Base-by-base conservation (phyloP, 2,797 vertebrate species). In the Sebastes matsubarae region DNA sequence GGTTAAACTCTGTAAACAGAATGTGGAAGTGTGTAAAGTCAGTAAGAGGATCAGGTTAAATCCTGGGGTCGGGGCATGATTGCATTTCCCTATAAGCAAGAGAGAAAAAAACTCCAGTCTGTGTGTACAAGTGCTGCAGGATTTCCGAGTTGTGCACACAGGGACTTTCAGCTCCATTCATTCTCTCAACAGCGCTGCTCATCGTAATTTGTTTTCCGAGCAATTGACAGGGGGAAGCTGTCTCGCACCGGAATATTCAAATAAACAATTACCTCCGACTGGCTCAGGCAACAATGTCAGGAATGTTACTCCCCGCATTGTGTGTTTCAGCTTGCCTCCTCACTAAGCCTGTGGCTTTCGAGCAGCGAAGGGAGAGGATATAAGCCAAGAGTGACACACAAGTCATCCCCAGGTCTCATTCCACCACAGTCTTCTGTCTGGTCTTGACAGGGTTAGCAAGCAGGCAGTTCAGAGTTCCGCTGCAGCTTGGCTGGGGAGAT, bases 261-360 rank as follows among this genome's bases (percentile, higher is more conserved):
- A 94, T 88, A 93, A 96, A 94, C 92, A 95, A 93, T 94, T 95
- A 94, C 74, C 82, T 83, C 71, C 78, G 86, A 92, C 88, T 81
- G 73, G 68, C 76, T 83, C 72, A 25, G 72, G 86, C 75, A 92
- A 90, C 85, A 83, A 92, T 88, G 88, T 75, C 68, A 88, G 88
- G 91, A 94, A 94, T 95, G 90, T 82, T 81, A 73, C 90, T 85
- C 25, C 63, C 32, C 3, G 1, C 72, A 27, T 20, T 68, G 50
- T 87, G 73, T 91, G 90, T 93, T 84, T 75, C 73, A 84, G 87
- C 91, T 82, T 87, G 87, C 54, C 85, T 87, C 75, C 70, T 68
- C 54, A 16, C 77, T 80, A 75, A 90, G 84, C 77, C 89, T 29
- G 72, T 80, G 85, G 85, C 82, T 89, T 88, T 81, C 50, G 66